A percentile compares a stretch with the other conserved stretches of the same genome.
phyloP scores from a whole-genome alignment of 2,797 vertebrate species.

The Phylloscopus collybita region DNA sequence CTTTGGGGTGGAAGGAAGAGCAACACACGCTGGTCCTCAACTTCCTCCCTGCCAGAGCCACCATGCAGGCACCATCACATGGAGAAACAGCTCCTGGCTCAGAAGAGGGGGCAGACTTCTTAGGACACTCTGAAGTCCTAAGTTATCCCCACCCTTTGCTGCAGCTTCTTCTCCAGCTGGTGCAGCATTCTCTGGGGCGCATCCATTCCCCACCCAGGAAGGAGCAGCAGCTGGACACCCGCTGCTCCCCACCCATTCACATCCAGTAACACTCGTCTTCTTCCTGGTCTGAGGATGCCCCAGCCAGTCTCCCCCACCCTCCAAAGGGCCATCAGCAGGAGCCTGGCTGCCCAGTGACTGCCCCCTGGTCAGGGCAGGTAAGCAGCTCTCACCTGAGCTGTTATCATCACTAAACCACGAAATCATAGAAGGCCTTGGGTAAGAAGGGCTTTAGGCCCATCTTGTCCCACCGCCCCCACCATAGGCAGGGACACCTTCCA shows the following conservation, averaged over 20 bases:
- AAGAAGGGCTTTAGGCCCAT: not conserved
- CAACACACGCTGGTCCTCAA: not conserved
- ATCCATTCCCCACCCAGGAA: too few relatives aligned
- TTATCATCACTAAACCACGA: not conserved
- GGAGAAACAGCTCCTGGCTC: fast-evolving
- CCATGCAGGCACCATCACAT: fast-evolving
- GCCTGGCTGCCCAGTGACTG: not conserved
- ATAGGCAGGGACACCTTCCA: not conserved
- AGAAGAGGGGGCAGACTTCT: not conserved
- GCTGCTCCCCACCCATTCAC: not conserved
- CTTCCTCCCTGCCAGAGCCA: not conserved
- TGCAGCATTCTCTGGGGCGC: fast-evolving
- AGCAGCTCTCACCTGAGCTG: fast-evolving
- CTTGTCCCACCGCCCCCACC: fast-evolving
- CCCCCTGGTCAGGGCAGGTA: too few relatives aligned
- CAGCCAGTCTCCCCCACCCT: not conserved
- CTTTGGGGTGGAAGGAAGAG: not conserved
- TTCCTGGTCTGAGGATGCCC: not conserved
- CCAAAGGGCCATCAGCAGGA: not conserved
- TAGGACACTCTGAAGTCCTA: not conserved
- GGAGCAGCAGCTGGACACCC: not conserved
- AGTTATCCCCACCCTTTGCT: not conserved
- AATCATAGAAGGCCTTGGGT: not conserved
- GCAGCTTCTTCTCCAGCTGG: not conserved
- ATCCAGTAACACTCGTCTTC: fast-evolving